These are phyloP conservation scores for Hippocampus mohnikei DNA, from an alignment of 2,113 vertebrate species.

Conservation along the genomic window DNA sequence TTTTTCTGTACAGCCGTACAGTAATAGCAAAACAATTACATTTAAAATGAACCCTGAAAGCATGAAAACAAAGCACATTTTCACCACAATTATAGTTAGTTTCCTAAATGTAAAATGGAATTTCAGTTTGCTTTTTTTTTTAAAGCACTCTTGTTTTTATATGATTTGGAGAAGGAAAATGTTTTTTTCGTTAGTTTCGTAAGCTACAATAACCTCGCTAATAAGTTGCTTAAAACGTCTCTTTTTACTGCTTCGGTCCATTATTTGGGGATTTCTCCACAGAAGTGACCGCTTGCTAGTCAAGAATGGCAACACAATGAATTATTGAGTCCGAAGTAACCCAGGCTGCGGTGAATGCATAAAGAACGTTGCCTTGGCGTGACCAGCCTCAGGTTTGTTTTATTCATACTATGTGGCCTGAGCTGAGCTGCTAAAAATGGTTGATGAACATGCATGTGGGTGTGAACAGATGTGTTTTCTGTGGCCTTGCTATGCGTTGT, in stretches of 20 bases:
- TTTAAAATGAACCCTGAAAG: too few relatives aligned
- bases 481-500: conserved; percentile 17
- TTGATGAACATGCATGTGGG: conserved; percentile 14
- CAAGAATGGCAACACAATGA: conserved; percentile 26
- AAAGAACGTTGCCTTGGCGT: conserved; percentile 26
- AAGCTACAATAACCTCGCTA: too few relatives aligned
- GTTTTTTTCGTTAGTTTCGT: too few relatives aligned
- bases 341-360: conserved; percentile 29
- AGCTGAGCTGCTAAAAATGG: conserved; percentile 25
- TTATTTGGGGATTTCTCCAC: background rate
- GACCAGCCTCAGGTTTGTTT: conserved; percentile 39
- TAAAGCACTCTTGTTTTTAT: too few relatives aligned
- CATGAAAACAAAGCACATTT: too few relatives aligned
- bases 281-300: conserved; percentile 28
- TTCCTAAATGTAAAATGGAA: too few relatives aligned
- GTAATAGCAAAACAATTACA: too few relatives aligned
- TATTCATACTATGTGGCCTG: conserved; percentile 37
- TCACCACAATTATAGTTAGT: too few relatives aligned
- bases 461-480: conserved; percentile 29
- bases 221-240: too few relatives aligned
- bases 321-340: conserved; percentile 41
- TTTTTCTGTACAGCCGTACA: too few relatives aligned
- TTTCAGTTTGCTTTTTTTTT: too few relatives aligned
- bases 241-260: background rate
- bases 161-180: too few relatives aligned